Conservation (phyloP, 1,140 invertebrate species). For the Drosophila kikkawai region DNA sequence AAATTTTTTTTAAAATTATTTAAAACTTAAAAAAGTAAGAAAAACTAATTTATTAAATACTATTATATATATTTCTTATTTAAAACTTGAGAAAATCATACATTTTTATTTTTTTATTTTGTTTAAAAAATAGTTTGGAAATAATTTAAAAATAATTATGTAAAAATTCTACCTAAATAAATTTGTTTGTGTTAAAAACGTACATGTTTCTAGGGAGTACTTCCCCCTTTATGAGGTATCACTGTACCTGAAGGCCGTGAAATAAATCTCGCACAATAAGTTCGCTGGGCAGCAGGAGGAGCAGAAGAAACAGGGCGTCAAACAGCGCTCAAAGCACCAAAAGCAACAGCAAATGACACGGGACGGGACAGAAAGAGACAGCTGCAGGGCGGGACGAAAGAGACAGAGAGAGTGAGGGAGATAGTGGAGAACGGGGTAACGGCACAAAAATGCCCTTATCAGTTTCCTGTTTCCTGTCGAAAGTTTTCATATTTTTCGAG, state of each 20-base stretch:
- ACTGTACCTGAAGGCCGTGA: constrained; percentile 35
- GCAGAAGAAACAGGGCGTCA: constrained; percentile 32
- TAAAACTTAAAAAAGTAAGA: too few relatives aligned
- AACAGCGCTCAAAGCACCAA: constrained; percentile 66
- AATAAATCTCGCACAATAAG: constrained; percentile 79
- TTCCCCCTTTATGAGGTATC: too few relatives aligned
- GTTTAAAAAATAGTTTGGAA: too few relatives aligned
- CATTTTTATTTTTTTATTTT: too few relatives aligned
- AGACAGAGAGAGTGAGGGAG: neutral
- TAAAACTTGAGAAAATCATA: too few relatives aligned
- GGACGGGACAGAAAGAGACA: constrained; percentile 26
- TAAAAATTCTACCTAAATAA: too few relatives aligned
- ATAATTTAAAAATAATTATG: too few relatives aligned
- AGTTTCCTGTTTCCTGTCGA: constrained; percentile 84
- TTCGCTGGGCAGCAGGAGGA: constrained; percentile 44
- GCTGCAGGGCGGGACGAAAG: neutral
- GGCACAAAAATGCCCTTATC: constrained; percentile 83
- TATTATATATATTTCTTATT: too few relatives aligned
- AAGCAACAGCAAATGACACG: constrained; percentile 75
- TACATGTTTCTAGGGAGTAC: neutral
- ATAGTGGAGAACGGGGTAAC: constrained; percentile 50
- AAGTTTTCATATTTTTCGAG: constrained; percentile 84
- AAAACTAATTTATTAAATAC: too few relatives aligned
- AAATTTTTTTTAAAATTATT: too few relatives aligned
- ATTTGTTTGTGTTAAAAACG: too few relatives aligned